Percentiles rank a stretch among this genome's conserved stretches.
phyloP scores from a whole-genome alignment of 2,113 vertebrate genomes.

The Tetrax tetrax region DNA sequence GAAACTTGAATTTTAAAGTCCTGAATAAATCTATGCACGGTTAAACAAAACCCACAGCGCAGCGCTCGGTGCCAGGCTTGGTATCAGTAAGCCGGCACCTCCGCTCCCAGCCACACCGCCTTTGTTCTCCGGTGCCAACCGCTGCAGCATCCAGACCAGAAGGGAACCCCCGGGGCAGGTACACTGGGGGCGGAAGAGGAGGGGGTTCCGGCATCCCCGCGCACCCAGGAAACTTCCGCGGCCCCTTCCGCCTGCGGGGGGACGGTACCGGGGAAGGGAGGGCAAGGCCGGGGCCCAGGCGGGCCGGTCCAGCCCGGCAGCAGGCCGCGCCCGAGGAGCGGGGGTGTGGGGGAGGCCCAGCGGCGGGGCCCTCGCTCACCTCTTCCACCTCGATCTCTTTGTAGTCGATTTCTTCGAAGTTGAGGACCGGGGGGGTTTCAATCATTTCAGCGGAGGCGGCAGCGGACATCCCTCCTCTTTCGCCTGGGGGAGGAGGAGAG shows the following conservation, averaged over 20 bases:
- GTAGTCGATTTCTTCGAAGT: conserved; percentile 97
- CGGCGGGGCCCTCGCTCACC: conserved; percentile 73
- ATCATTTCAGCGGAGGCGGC: conserved; percentile 88
- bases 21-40: background rate
- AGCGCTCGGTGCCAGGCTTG: background rate
- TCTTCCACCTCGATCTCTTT: conserved; percentile 96
- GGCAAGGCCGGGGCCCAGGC: background rate
- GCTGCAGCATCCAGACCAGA: background rate
- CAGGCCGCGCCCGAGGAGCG: background rate
- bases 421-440: conserved; percentile 91
- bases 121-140: background rate
- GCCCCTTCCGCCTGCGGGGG: background rate
- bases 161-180: background rate
- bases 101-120: background rate
- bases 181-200: too few relatives aligned
- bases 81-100: background rate
- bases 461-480: conserved; percentile 77
- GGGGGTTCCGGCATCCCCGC: background rate
- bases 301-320: background rate
- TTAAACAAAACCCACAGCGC: background rate
- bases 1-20: background rate
- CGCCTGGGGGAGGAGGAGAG: background rate
- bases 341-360: background rate
- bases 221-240: background rate
- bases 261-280: background rate